These are phyloP conservation scores for Anableps anableps DNA, from an alignment of 2,797 vertebrate species.

Conservation along the genomic window DNA sequence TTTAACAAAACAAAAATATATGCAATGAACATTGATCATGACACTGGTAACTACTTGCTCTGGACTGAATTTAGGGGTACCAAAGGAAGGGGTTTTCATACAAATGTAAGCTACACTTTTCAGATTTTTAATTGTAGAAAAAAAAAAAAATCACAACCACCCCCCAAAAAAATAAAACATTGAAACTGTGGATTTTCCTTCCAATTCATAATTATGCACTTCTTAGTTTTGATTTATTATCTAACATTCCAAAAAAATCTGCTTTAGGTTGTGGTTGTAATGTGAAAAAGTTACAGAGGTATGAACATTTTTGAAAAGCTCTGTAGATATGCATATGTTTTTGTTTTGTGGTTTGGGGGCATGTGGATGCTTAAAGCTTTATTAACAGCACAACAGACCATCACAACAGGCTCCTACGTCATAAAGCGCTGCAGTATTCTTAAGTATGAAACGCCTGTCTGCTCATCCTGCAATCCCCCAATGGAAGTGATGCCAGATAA, in stretches of 20 bases:
- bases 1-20: not conserved
- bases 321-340: conserved; percentile 20
- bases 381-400: conserved; percentile 35
- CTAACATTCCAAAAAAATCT: not conserved
- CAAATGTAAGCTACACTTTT: not conserved
- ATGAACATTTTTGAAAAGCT: not conserved
- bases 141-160: not conserved
- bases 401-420: conserved; percentile 41
- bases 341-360: conserved; percentile 2
- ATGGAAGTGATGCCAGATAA: conserved; percentile 51
- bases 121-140: not conserved
- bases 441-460: conserved; percentile 48
- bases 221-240: not conserved
- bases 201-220: not conserved
- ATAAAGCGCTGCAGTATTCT: conserved; percentile 59
- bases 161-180: not conserved
- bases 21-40: not conserved
- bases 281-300: not conserved
- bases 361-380: conserved; percentile 25
- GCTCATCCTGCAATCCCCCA: conserved; percentile 39
- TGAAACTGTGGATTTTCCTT: too few species aligned
- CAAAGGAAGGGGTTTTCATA: not conserved
- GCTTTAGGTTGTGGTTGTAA: not conserved
- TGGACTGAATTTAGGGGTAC: not conserved
- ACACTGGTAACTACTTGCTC: not conserved